Base-by-base conservation (phyloP, 2,797 vertebrate species). In the Streptopelia turtur region DNA sequence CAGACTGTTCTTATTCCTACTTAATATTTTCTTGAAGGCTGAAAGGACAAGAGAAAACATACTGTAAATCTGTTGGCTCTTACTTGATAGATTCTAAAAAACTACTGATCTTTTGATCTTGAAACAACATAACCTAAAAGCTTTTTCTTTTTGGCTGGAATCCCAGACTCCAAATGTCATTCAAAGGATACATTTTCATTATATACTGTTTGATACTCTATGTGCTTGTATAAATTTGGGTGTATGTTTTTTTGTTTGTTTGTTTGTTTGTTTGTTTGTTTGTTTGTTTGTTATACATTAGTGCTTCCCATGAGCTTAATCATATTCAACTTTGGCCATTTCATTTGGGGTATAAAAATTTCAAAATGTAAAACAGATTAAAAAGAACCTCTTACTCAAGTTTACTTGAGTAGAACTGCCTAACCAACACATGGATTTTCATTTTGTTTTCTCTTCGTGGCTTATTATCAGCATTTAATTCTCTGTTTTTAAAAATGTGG, bases 131-230 rank as follows among this genome's bases (percentile, higher is more conserved):
- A 96, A 91, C 55, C 80, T 93, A 96, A 97, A 97, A 97, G 86
- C 93, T 97, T 97, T 98, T 97, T 96, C 27, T 84, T 95, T 87
- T 90, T 98, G 97, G 97, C 97, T 81, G 76, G 59, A 93, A 49
- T 97, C 97, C 97, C 97, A 97, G 97, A 94, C 59, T 96, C 88
- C 70, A 95, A 96, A 92, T 94, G 91, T 94, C 95, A 95, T 96
- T 98, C 90, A 96, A 94, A 95, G 79, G 70, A 92, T 96, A 87
- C 11, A 82, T 97, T 97, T 96, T 90, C 64, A 69, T 94, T 63
- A 96, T 95, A 86, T 50, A 93, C 9, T 88, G 6, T 85, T 96
- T 96, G 90, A 94, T 96, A 95, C 21, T 90, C 59, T 91, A 82
- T 39, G 92, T 94, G 60, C n/a, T 89, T 96, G 72, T 83, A 90